A percentile compares a stretch with the other conserved stretches of the same genome.
These are phyloP conservation scores for Masticophis lateralis DNA, from an alignment of 2,797 vertebrate genomes.

Conservation along the genomic window DNA sequence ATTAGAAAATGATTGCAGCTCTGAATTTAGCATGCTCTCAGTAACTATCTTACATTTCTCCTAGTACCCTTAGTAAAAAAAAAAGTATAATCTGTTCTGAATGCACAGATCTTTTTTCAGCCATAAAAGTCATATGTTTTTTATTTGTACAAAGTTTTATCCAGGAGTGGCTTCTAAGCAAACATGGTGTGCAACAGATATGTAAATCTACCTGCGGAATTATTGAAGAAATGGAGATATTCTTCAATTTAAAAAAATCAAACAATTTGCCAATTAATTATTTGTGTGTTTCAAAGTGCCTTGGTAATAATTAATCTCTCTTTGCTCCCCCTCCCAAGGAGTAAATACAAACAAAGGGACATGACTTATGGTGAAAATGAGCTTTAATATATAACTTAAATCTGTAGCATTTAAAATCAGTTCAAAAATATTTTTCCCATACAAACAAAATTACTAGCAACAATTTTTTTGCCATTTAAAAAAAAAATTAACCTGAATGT, in stretches of 20 bases:
- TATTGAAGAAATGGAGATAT: neutral
- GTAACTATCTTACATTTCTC: neutral
- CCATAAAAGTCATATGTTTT: neutral
- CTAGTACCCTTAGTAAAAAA: neutral
- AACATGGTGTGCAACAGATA: neutral
- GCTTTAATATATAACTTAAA: neutral
- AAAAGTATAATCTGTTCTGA: neutral
- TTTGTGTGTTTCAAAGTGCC: neutral
- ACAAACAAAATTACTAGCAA: neutral
- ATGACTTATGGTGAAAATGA: neutral
- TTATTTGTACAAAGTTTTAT: neutral
- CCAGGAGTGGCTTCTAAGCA: neutral
- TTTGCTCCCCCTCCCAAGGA: neutral
- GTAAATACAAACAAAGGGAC: neutral
- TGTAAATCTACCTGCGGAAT: neutral
- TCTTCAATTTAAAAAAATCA: neutral
- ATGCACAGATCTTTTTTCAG: neutral
- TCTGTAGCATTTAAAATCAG: neutral
- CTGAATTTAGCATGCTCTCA: neutral
- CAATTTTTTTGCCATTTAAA: neutral
- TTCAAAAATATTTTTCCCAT: neutral
- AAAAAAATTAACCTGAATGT: neutral
- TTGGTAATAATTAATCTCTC: neutral
- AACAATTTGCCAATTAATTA: neutral
- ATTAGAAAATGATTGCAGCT: neutral